Conservation (phyloP, 2,888 invertebrate genomes). For the Mimachlamys varia region DNA sequence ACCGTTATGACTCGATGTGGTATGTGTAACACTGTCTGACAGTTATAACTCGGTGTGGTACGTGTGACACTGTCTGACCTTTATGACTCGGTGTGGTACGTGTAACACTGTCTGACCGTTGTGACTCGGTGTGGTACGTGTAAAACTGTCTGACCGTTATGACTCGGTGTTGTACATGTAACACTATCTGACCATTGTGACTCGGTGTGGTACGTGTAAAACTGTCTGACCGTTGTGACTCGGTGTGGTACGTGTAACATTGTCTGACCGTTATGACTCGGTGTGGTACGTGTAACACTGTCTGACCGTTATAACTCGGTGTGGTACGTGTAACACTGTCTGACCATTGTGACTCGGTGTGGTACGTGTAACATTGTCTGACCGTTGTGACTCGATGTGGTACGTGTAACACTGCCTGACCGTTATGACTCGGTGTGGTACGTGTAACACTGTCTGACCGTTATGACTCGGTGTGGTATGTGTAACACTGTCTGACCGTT, state of each 20-base stretch:
- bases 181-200: not conserved
- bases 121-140: not conserved
- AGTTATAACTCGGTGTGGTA: not conserved
- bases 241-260: not conserved
- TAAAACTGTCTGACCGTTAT: not conserved
- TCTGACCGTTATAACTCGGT: not conserved
- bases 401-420: not conserved
- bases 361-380: not conserved
- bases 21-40: not conserved
- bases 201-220: not conserved
- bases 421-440: not conserved
- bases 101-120: not conserved
- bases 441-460: not conserved
- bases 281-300: not conserved
- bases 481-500: not conserved
- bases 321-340: not conserved
- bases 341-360: not conserved
- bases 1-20: not conserved
- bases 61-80: not conserved
- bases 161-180: not conserved
- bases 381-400: not conserved
- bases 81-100: not conserved
- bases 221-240: not conserved
- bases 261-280: not conserved
- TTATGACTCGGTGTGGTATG: not conserved